Base-by-base conservation (phyloP, 2,888 invertebrate genomes). In the Villa cingulata region DNA sequence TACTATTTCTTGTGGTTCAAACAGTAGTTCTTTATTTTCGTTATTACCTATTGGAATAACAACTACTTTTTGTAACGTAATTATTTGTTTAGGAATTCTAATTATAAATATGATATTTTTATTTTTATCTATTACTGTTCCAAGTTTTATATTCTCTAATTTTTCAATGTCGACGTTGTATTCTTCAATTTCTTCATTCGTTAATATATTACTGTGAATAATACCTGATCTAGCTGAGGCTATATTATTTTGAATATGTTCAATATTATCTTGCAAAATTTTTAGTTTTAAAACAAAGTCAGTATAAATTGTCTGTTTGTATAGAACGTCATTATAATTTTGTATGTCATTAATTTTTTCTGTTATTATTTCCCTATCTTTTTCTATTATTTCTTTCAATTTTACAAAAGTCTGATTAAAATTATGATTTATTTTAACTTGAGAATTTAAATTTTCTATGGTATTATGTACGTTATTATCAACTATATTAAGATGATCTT, bases 191-290 rank as follows among this genome's bases (percentile, higher is more conserved):
- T 46, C 41, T 27, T 37, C 46, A 41, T 46, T n/a, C 2, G 37
- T 41, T 37, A 42, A 16, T 18, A 46, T 46, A 18, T 41, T 46
- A 12, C 41, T 17, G 16, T 36, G 18, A 29, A 41, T 20, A 36
- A 46, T 32, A 16, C 41, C 36, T 10, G 6, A 14, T 17, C 41
- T 41, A 23, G 34, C 27, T 43, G 41, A 41, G 12, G 42, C 15
- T 37, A 43, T 48, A 17, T 48, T 48, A 16, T 43, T 29, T 15
- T 43, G 34, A 15, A 48, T 20, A 23, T 48, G 48, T 10, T 43
- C 42, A 10, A 43, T 16, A 39, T 43, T 48, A 40, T 42, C 29
- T 41, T 46, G 37, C 2, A 23, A 37, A 16, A 41, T 46, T 41
- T 42, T 37, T 19, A 41, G 5, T 32, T 45, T 45, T 39, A 39